Evolutionary conservation across 2,888 invertebrate species (phyloP).

Genomic region (Brachylomia viminalis): DNA sequence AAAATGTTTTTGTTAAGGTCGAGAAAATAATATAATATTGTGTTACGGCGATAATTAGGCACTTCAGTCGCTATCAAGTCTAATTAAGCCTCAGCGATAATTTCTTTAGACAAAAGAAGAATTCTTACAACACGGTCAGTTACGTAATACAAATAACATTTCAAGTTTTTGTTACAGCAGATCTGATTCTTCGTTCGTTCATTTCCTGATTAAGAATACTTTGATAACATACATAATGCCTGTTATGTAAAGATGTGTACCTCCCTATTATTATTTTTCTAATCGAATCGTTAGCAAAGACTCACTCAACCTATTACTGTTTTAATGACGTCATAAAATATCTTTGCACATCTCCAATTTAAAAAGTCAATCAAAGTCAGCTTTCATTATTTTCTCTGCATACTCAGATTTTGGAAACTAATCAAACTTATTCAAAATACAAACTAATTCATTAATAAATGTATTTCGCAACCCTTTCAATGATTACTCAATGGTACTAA

Average conservation of each 20-base stretch:
- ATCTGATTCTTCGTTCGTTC: background rate
- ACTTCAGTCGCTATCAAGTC: slow-evolving; percentile 53
- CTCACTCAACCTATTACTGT: background rate
- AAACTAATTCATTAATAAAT: slow-evolving; percentile 38
- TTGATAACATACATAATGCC: background rate
- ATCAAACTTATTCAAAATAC: slow-evolving; percentile 22
- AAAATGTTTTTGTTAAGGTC: slow-evolving; percentile 53
- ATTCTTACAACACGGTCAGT: slow-evolving; percentile 6
- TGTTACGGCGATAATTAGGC: slow-evolving; percentile 63
- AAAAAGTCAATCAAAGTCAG: slow-evolving; percentile 9
- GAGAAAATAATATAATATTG: slow-evolving; percentile 57
- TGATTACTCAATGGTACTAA: slow-evolving; percentile 14
- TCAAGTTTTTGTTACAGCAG: slow-evolving; percentile 31
- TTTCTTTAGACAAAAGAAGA: slow-evolving; percentile 48
- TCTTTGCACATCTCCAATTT: background rate
- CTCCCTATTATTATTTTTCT: background rate
- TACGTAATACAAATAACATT: slow-evolving; percentile 28
- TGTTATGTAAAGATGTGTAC: background rate
- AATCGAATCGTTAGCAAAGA: background rate
- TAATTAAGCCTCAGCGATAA: slow-evolving; percentile 56
- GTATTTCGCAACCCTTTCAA: slow-evolving; percentile 2
- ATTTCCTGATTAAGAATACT: slow-evolving; percentile 9
- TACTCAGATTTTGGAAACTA: slow-evolving; percentile 17
- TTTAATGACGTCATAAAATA: background rate
- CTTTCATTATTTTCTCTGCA: slow-evolving; percentile 11